A percentile compares a stretch with the other conserved stretches of the same genome.
Evolutionary conservation across 2,113 vertebrate genomes (phyloP).

Genomic region (Syrmaticus mikado): DNA sequence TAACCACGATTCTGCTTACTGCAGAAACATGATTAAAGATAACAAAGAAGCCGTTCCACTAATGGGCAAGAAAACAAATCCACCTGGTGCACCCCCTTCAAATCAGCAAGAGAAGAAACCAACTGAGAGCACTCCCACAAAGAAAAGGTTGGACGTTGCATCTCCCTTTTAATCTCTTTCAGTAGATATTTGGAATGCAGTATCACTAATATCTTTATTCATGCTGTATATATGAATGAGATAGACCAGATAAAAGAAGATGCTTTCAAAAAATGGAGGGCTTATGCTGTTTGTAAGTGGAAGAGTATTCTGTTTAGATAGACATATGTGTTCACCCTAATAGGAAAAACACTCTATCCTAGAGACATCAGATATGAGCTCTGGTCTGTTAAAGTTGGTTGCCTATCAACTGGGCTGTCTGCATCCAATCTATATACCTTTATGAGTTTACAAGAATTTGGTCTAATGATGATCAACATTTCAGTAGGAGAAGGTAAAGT

Average conservation of each 20-base stretch:
- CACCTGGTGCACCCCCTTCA: conserved; percentile 29
- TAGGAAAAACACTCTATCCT: not conserved
- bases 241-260: not conserved
- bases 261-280: not conserved
- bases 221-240: not conserved
- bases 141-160: conserved; percentile 69
- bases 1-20: not conserved
- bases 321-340: not conserved
- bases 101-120: conserved; percentile 66
- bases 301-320: not conserved
- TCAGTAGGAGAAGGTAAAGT: not conserved
- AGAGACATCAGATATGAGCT: not conserved
- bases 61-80: conserved; percentile 69
- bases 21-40: conserved; percentile 71
- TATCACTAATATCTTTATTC: not conserved
- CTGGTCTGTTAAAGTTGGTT: not conserved
- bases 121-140: conserved; percentile 55
- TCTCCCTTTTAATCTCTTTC: not conserved
- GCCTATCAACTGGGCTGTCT: not conserved
- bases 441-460: not conserved
- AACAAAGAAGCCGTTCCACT: conserved; percentile 67
- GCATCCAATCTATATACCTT: not conserved
- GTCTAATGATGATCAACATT: not conserved
- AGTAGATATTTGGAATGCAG: not conserved
- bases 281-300: not conserved